Evolutionary conservation across 2,797 vertebrate species (phyloP).

Genomic region (Leptodactylus fallax): DNA sequence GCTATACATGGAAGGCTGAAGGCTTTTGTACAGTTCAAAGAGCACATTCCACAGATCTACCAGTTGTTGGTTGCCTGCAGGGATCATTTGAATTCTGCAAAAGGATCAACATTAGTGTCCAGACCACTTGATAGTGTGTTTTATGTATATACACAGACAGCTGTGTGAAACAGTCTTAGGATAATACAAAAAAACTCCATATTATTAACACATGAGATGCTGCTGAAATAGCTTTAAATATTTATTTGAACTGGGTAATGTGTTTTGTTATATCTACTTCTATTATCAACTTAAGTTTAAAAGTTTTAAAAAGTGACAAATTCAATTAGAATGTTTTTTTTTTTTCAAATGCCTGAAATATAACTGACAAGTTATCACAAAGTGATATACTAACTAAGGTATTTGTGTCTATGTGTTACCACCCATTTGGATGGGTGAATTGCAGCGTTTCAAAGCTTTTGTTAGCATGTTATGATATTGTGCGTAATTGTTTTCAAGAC

Average conservation of each 20-base stretch:
- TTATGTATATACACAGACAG: slow-evolving; percentile 59
- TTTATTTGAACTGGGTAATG: not conserved
- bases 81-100: slow-evolving; percentile 88
- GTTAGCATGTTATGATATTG: too few species aligned
- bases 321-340: too few species aligned
- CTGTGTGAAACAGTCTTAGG: slow-evolving; percentile 42
- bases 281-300: not conserved
- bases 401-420: too few species aligned
- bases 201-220: not conserved
- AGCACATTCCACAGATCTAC: slow-evolving; percentile 92
- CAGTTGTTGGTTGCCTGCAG: slow-evolving; percentile 89
- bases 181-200: not conserved
- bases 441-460: too few species aligned
- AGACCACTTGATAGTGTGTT: slow-evolving; percentile 71
- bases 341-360: too few species aligned
- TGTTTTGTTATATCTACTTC: not conserved
- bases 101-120: slow-evolving; percentile 73
- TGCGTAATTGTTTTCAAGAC: too few species aligned
- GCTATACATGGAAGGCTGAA: slow-evolving; percentile 84
- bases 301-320: too few species aligned
- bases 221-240: slow-evolving; percentile 7
- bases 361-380: too few species aligned
- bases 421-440: too few species aligned
- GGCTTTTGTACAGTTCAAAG: slow-evolving; percentile 95
- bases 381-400: too few species aligned